Conservation (phyloP, 2,113 vertebrate species). For the Sula dactylatra region DNA sequence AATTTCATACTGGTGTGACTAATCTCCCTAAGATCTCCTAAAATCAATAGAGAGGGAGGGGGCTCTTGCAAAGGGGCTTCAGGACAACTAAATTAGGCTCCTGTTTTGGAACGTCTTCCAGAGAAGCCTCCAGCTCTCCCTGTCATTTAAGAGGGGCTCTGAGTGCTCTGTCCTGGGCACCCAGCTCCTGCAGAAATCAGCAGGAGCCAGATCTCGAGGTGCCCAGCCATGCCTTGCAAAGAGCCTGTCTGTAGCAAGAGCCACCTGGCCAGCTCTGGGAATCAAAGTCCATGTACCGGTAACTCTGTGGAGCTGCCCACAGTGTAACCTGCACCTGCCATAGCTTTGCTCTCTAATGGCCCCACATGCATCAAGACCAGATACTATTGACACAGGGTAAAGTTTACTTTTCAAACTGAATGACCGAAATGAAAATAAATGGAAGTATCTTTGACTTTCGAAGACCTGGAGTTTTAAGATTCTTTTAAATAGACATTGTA, state of each 20-base stretch:
- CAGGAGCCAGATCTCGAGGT: not conserved
- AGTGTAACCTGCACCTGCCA: rapidly evolving
- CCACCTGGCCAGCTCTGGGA: not conserved
- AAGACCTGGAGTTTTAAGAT: not conserved
- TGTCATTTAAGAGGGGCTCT: not conserved
- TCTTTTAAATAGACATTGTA: not conserved
- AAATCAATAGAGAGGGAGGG: not conserved
- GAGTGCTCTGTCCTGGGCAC: not conserved
- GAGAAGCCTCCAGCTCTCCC: not conserved
- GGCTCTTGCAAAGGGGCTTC: not conserved
- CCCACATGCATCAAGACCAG: not conserved
- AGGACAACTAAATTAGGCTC: slow-evolving; percentile 1
- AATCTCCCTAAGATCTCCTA: slow-evolving; percentile 40
- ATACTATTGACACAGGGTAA: not conserved
- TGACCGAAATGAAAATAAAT: not conserved
- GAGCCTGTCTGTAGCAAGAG: not conserved
- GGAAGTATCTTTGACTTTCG: not conserved
- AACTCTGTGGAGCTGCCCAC: not conserved
- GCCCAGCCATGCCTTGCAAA: not conserved
- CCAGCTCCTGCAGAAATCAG: rapidly evolving
- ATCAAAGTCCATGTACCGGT: rapidly evolving
- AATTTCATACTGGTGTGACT: slow-evolving; percentile 54
- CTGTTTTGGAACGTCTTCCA: slow-evolving; percentile 19
- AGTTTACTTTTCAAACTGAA: not conserved
- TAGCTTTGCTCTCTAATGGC: not conserved